Conservation (phyloP, 2,888 invertebrate genomes). For the Stenolophus ochropezus region DNA sequence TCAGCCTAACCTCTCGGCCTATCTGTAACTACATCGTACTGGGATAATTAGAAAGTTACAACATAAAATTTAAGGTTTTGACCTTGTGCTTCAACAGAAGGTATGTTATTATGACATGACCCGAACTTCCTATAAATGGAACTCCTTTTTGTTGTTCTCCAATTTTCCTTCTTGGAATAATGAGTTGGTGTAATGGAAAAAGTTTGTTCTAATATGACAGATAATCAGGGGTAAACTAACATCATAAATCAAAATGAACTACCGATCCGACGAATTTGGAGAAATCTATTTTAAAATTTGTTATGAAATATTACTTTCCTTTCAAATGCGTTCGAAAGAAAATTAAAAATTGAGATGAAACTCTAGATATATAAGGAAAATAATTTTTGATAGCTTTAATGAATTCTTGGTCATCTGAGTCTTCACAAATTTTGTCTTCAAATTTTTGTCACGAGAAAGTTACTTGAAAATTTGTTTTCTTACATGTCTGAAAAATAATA, state of each 20-base stretch:
- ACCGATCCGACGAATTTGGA: neutral
- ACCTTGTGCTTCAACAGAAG: conserved; percentile 22
- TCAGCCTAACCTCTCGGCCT: neutral
- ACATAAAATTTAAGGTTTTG: conserved; percentile 25
- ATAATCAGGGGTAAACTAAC: neutral
- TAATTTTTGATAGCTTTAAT: no score
- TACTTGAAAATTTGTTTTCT: no score
- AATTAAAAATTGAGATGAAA: neutral
- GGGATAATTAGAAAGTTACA: conserved; percentile 29
- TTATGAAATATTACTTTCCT: neutral
- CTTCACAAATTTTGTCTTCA: no score
- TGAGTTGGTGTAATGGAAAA: neutral
- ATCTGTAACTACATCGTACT: conserved; percentile 28
- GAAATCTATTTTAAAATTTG: neutral
- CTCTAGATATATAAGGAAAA: no score
- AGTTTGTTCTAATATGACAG: neutral
- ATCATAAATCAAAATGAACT: neutral
- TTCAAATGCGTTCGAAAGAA: neutral
- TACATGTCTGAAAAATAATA: no score
- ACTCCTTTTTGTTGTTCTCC: conserved; percentile 9
- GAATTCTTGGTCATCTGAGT: no score
- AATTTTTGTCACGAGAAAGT: no score
- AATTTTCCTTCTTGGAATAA: neutral
- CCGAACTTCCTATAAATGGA: conserved; percentile 25
- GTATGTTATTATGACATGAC: conserved; percentile 30